A percentile compares a stretch with the other conserved stretches of the same genome.
Conservation (phyloP, 2,113 vertebrate species). For the Pluvialis apricaria region DNA sequence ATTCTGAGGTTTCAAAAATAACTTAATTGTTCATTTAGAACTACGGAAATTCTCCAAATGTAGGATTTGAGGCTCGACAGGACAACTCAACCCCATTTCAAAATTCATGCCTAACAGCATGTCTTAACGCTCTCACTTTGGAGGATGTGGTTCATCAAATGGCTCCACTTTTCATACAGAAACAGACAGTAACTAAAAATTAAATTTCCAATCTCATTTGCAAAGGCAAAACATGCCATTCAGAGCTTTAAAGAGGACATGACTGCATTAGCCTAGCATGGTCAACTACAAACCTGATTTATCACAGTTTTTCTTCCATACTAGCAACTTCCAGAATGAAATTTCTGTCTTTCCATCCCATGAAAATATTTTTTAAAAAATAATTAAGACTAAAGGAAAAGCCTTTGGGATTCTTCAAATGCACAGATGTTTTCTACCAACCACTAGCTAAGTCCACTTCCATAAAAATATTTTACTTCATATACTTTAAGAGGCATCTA, state of each 20-base stretch:
- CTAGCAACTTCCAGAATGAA: not conserved
- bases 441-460: not conserved
- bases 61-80: not conserved
- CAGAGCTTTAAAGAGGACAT: not conserved
- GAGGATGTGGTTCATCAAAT: not conserved
- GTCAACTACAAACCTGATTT: not conserved
- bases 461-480: not conserved
- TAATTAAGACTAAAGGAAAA: not conserved
- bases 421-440: not conserved
- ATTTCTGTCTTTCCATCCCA: not conserved
- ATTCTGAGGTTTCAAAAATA: not conserved
- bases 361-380: not conserved
- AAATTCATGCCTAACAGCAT: not conserved
- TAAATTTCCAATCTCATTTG: not conserved
- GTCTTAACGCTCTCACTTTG: not conserved
- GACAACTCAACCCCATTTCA: not conserved
- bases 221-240: not conserved
- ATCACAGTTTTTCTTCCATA: not conserved
- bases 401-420: not conserved
- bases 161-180: not conserved
- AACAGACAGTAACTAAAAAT: not conserved
- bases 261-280: not conserved
- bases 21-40: not conserved
- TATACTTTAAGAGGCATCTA: not conserved
- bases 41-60: not conserved